A percentile compares a stretch with the other conserved stretches of the same genome.
Conservation (phyloP, 2,797 vertebrate genomes). For the Mormyrus hasselquistii region DNA sequence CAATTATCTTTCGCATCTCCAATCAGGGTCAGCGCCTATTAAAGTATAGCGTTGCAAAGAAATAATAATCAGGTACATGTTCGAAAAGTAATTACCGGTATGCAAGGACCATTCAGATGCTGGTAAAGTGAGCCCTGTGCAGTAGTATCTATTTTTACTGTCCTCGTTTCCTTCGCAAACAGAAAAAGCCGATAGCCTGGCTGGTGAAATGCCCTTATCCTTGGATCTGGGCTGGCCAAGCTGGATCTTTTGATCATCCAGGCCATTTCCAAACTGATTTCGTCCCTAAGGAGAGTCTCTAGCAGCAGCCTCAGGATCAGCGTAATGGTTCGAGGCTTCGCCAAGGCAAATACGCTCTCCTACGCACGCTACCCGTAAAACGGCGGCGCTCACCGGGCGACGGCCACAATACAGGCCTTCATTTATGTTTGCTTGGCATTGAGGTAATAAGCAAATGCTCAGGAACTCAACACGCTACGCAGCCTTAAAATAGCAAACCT, state of each 20-base stretch:
- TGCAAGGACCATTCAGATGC: constrained; percentile 37
- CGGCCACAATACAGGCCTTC: background rate
- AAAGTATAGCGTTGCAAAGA: constrained; percentile 65
- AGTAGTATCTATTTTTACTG: constrained; percentile 36
- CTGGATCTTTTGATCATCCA: constrained; percentile 37
- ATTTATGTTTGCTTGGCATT: background rate
- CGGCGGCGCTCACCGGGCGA: background rate
- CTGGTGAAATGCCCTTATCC: constrained; percentile 29
- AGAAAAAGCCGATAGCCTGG: background rate
- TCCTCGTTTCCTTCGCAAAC: background rate
- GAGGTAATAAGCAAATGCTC: background rate
- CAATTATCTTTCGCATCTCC: constrained; percentile 63
- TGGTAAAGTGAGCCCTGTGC: constrained; percentile 48
- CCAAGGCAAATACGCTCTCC: background rate
- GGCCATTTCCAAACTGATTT: constrained; percentile 3
- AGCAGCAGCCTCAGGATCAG: background rate
- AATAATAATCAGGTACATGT: constrained; percentile 63
- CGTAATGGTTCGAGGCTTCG: background rate
- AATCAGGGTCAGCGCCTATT: constrained; percentile 61
- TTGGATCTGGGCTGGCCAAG: constrained; percentile 33
- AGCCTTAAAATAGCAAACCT: background rate
- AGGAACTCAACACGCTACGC: background rate
- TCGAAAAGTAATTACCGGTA: constrained; percentile 51
- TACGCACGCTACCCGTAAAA: background rate
- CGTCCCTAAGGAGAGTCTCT: background rate